Conservation (phyloP, 2,888 invertebrate species). For the Pseudococcus longispinus region DNA sequence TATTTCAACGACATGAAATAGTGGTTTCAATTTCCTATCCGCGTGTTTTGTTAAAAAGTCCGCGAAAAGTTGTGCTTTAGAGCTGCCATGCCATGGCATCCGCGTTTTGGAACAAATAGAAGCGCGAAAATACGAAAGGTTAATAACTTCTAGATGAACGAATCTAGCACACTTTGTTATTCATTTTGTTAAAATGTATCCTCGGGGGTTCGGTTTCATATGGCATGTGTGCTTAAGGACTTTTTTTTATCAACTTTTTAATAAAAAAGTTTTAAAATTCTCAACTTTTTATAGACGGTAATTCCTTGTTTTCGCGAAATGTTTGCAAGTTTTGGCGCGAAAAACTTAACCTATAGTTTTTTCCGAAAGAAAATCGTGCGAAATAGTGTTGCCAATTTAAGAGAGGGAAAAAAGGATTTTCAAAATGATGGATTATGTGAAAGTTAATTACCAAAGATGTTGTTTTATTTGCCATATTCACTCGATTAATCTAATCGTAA, state of each 20-base stretch:
- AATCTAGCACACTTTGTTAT: not conserved
- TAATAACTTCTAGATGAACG: conserved; percentile 7
- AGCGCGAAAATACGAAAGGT: not conserved
- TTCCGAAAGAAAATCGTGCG: not conserved
- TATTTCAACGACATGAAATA: not conserved
- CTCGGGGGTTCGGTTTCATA: not conserved
- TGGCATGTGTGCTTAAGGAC: not conserved
- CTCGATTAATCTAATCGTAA: not conserved
- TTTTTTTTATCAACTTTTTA: conserved; percentile 12
- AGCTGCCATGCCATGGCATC: not conserved
- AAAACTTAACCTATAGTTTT: not conserved
- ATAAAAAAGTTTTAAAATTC: conserved; percentile 17
- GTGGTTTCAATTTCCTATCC: not conserved
- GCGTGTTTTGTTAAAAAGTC: not conserved
- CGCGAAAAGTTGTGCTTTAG: not conserved
- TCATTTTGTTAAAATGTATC: not conserved
- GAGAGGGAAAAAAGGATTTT: not conserved
- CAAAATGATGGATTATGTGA: conserved; percentile 5
- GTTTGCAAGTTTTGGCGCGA: not conserved
- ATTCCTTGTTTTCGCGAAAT: not conserved
- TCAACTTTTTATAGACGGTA: conserved; percentile 13
- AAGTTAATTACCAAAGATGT: conserved; percentile 8
- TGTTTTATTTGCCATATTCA: conserved; percentile 2
- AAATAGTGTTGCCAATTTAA: not conserved
- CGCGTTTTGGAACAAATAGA: not conserved